These are phyloP conservation scores for Tenthredo notha DNA, from an alignment of 2,888 invertebrate species.

Conservation along the genomic window DNA sequence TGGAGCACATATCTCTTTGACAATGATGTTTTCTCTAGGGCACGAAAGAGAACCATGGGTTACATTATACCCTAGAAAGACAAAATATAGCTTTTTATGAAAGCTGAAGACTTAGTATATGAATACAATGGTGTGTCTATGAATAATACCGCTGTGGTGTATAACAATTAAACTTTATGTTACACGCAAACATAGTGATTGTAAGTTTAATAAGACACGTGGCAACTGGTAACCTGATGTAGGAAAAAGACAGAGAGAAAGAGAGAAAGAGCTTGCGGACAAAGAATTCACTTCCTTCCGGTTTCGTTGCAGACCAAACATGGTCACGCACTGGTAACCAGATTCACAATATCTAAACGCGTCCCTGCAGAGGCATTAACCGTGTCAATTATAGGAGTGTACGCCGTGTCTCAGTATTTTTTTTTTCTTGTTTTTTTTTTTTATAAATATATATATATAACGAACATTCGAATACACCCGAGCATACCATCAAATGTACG, in stretches of 20 bases:
- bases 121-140: not conserved
- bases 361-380: slow-evolving; percentile 20
- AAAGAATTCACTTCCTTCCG: slow-evolving; percentile 73
- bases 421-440: slow-evolving; percentile 26
- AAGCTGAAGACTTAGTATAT: not conserved
- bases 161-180: not conserved
- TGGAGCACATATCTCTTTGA: not conserved
- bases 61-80: too few species aligned
- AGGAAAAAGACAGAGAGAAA: not conserved
- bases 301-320: slow-evolving; percentile 66
- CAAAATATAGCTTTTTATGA: not conserved
- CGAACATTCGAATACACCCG: not conserved
- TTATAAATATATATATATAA: not conserved
- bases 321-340: slow-evolving; percentile 62
- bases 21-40: not conserved
- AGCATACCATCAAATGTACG: not conserved
- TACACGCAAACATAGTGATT: not conserved
- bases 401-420: not conserved
- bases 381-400: slow-evolving; percentile 15
- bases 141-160: not conserved
- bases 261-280: slow-evolving; percentile 51
- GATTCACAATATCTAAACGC: slow-evolving; percentile 13
- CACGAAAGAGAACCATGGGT: too few species aligned
- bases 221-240: not conserved
- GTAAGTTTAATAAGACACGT: not conserved